phyloP scores from a whole-genome alignment of 1,140 invertebrate genomes.

The Heliconius congener region DNA sequence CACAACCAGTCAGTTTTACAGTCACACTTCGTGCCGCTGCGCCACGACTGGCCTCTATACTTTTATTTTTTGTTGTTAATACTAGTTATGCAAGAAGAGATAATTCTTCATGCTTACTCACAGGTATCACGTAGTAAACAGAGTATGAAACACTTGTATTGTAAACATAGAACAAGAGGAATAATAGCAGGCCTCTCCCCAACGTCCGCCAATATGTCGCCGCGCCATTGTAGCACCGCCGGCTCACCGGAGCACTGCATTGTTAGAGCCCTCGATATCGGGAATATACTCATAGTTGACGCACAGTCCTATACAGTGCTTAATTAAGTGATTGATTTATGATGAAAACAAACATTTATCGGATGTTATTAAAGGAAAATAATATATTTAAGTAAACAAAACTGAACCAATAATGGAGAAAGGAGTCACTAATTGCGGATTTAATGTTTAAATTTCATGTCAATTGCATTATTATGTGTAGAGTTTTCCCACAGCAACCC shows the following conservation, averaged over 20 bases:
- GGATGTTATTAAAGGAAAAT: background rate
- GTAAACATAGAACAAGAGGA: constrained; percentile 1
- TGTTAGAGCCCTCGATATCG: background rate
- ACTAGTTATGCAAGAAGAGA: too few species aligned
- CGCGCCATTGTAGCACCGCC: constrained; percentile 1
- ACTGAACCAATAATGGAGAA: background rate
- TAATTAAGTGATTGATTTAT: constrained; percentile 4
- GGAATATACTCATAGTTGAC: background rate
- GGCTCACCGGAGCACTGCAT: background rate
- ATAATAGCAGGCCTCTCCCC: background rate
- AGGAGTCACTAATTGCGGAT: too few species aligned
- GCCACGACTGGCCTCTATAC: too few species aligned
- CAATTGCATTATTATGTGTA: too few species aligned
- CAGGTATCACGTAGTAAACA: background rate
- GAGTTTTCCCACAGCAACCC: too few species aligned
- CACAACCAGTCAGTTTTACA: too few species aligned
- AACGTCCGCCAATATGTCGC: constrained; percentile 5
- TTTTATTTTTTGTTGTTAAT: background rate
- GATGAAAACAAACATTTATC: background rate
- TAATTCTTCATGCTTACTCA: background rate
- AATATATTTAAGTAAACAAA: background rate
- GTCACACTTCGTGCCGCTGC: too few species aligned
- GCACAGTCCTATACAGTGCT: background rate
- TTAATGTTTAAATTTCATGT: too few species aligned
- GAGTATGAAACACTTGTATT: background rate